These are phyloP conservation scores for Oryzias dopingdopingensis DNA, from an alignment of 2,797 vertebrate genomes.

Conservation along the genomic window DNA sequence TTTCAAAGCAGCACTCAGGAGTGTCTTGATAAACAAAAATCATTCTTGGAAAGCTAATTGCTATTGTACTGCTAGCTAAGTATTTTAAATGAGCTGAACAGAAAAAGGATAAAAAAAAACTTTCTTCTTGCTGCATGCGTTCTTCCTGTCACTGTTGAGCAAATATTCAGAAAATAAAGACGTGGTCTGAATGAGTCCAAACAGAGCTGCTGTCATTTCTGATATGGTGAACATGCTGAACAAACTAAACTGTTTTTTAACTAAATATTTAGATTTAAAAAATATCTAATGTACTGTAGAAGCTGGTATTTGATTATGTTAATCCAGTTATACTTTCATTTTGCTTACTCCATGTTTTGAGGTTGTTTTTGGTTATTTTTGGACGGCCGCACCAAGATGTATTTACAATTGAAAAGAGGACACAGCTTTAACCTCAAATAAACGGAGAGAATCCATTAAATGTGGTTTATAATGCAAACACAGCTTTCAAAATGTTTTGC, in stretches of 20 bases:
- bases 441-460: conserved; percentile 70
- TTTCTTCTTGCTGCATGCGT: conserved; percentile 15
- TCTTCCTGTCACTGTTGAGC: not conserved
- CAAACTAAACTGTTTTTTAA: too few relatives aligned
- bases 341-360: not conserved
- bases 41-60: conserved; percentile 68
- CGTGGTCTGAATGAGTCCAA: conserved; percentile 10
- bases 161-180: conserved; percentile 14
- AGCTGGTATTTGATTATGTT: too few relatives aligned
- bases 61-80: conserved; percentile 63
- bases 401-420: conserved; percentile 73
- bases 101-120: conserved; percentile 19
- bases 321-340: too few relatives aligned
- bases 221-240: too few relatives aligned
- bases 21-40: conserved; percentile 60
- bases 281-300: too few relatives aligned
- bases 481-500: conserved; percentile 53
- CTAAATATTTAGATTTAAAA: too few relatives aligned
- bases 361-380: conserved; percentile 45
- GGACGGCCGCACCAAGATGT: conserved; percentile 40
- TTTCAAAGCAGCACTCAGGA: conserved; percentile 60
- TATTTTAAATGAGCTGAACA: conserved; percentile 11
- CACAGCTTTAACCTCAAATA: conserved; percentile 76
- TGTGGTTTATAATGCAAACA: conserved; percentile 52
- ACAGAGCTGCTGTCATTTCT: conserved; percentile 3